Percentiles rank a stretch among this genome's conserved stretches.
phyloP scores from a whole-genome alignment of 2,888 invertebrate species.

The Drosophila picticornis region DNA sequence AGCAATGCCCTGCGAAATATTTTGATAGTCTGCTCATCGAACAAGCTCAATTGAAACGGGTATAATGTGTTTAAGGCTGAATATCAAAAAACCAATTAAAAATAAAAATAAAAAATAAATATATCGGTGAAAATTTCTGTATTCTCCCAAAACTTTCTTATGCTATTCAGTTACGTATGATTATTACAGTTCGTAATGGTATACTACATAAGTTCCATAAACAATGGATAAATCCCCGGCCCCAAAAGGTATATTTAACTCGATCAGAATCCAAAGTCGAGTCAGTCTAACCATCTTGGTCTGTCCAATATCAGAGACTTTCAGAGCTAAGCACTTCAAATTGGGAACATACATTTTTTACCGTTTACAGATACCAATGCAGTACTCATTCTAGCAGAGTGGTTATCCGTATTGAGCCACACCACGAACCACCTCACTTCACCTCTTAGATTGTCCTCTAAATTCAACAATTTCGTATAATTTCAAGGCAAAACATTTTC shows the following conservation, averaged over 20 bases:
- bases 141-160: background rate
- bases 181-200: background rate
- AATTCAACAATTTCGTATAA: too few relatives aligned
- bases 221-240: background rate
- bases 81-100: background rate
- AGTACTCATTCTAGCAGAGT: too few relatives aligned
- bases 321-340: background rate
- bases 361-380: too few relatives aligned
- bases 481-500: too few relatives aligned
- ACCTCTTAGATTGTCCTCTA: too few relatives aligned
- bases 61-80: background rate
- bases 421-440: too few relatives aligned
- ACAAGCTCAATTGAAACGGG: background rate
- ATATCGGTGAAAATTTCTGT: rapidly evolving
- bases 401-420: too few relatives aligned
- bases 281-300: background rate
- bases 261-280: background rate
- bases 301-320: background rate
- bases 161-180: background rate
- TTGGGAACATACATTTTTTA: background rate
- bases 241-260: background rate
- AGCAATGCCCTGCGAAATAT: constrained; percentile 30
- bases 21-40: constrained; percentile 2
- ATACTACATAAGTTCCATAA: background rate
- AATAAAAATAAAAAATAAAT: rapidly evolving